A percentile compares a stretch with the other conserved stretches of the same genome.
phyloP scores from a whole-genome alignment of 2,888 invertebrate species.

The Cartodere bifasciata region DNA sequence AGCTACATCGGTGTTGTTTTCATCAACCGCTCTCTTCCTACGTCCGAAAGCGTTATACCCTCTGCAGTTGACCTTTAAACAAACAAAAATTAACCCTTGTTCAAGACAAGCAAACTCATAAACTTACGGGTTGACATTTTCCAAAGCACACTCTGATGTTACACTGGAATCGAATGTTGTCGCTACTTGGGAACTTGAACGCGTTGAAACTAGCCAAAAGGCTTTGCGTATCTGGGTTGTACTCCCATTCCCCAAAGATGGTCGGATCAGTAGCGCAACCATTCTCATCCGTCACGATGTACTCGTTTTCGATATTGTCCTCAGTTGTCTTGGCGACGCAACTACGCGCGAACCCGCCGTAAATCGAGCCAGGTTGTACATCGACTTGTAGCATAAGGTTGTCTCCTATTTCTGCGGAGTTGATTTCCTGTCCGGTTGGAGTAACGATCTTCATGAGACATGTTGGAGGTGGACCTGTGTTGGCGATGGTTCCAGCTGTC shows the following conservation, averaged over 20 bases:
- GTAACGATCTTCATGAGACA: constrained; percentile 88
- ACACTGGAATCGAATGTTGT: constrained; percentile 90
- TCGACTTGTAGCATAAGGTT: constrained; percentile 56
- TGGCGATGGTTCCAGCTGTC: constrained; percentile 88
- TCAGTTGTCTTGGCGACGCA: constrained; percentile 90
- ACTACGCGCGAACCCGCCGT: constrained; percentile 86
- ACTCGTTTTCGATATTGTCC: constrained; percentile 77
- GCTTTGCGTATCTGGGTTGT: constrained; percentile 73
- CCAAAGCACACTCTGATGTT: constrained; percentile 92
- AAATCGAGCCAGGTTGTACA: constrained; percentile 50
- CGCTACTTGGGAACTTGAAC: constrained; percentile 90
- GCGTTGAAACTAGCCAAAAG: constrained; percentile 83
- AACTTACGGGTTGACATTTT: constrained; percentile 80
- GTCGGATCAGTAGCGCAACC: constrained; percentile 88
- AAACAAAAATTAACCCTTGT: neutral
- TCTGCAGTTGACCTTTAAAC: constrained; percentile 68
- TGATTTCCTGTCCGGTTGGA: constrained; percentile 75
- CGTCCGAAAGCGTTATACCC: constrained; percentile 84
- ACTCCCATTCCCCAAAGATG: constrained; percentile 89
- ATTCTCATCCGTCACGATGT: constrained; percentile 84
- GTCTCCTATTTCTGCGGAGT: constrained; percentile 84
- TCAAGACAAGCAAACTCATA: neutral
- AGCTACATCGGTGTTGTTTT: constrained; percentile 46
- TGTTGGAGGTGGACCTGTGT: constrained; percentile 87
- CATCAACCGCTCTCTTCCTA: constrained; percentile 53